These are phyloP conservation scores for Acrossocheilus wenchowensis DNA, from an alignment of 2,797 vertebrate species.

Conservation along the genomic window DNA sequence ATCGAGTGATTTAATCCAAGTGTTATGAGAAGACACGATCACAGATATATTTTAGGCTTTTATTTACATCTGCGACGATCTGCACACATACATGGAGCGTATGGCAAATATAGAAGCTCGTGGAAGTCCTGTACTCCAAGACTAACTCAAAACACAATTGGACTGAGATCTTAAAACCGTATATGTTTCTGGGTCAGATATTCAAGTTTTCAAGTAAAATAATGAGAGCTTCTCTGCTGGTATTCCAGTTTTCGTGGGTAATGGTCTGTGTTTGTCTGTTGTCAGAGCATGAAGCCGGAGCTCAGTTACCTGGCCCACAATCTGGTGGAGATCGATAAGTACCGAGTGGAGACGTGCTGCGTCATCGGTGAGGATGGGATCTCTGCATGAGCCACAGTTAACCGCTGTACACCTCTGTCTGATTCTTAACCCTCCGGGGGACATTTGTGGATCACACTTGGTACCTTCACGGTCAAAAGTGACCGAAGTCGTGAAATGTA, in stretches of 20 bases:
- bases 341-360: slow-evolving; percentile 97
- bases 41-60: too few relatives aligned
- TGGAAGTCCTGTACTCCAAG: too few relatives aligned
- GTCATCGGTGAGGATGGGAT: slow-evolving; percentile 99
- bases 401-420: neutral
- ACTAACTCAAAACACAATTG: too few relatives aligned
- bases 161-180: neutral
- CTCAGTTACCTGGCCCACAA: slow-evolving; percentile 97
- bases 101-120: too few relatives aligned
- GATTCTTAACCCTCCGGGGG: too few relatives aligned
- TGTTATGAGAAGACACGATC: too few relatives aligned
- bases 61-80: too few relatives aligned
- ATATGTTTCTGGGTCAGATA: neutral
- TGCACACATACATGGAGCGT: too few relatives aligned
- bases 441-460: too few relatives aligned
- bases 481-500: too few relatives aligned
- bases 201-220: neutral
- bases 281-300: slow-evolving; percentile 96
- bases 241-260: neutral
- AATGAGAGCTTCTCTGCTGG: neutral
- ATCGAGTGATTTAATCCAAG: too few relatives aligned
- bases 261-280: neutral
- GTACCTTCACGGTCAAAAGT: too few relatives aligned
- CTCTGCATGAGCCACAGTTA: neutral
- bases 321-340: slow-evolving; percentile 98